Percentiles rank a stretch among this genome's conserved stretches.
phyloP scores from a whole-genome alignment of 2,888 invertebrate species.

The Drosophila anceps region DNA sequence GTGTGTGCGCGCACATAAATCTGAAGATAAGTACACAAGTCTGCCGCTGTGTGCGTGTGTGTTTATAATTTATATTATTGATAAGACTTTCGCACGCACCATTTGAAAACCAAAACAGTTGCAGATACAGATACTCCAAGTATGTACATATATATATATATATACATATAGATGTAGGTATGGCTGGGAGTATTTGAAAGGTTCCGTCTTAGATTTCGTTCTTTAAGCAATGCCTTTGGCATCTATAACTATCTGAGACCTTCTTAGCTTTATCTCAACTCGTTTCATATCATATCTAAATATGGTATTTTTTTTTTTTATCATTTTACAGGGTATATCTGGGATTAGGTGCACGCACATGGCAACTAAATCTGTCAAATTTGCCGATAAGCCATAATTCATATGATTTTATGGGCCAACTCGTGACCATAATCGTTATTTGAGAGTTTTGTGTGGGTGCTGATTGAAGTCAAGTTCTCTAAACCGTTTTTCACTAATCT shows the following conservation, averaged over 20 bases:
- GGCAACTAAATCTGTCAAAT: background rate
- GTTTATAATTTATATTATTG: constrained; percentile 62
- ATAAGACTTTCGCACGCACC: constrained; percentile 44
- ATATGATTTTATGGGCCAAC: background rate
- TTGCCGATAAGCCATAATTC: constrained; percentile 5
- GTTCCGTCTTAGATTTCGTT: constrained; percentile 29
- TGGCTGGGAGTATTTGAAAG: constrained; percentile 17
- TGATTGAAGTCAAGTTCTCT: constrained; percentile 28
- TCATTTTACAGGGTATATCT: background rate
- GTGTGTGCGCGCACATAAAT: constrained; percentile 10
- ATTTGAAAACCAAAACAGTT: constrained; percentile 40
- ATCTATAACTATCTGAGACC: background rate
- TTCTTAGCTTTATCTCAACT: background rate
- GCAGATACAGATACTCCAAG: constrained; percentile 25
- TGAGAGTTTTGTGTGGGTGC: constrained; percentile 42
- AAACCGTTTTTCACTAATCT: constrained; percentile 45
- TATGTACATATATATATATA: background rate
- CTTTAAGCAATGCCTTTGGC: background rate
- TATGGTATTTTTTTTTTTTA: too few species aligned
- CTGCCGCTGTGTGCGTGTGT: constrained; percentile 1
- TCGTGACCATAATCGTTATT: constrained; percentile 33
- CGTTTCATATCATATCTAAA: too few species aligned
- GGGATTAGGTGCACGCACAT: background rate
- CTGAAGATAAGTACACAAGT: constrained; percentile 36
- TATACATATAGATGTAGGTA: constrained; percentile 7